These are phyloP conservation scores for Perizoma flavofasciatum DNA, from an alignment of 2,888 invertebrate species.

Conservation along the genomic window DNA sequence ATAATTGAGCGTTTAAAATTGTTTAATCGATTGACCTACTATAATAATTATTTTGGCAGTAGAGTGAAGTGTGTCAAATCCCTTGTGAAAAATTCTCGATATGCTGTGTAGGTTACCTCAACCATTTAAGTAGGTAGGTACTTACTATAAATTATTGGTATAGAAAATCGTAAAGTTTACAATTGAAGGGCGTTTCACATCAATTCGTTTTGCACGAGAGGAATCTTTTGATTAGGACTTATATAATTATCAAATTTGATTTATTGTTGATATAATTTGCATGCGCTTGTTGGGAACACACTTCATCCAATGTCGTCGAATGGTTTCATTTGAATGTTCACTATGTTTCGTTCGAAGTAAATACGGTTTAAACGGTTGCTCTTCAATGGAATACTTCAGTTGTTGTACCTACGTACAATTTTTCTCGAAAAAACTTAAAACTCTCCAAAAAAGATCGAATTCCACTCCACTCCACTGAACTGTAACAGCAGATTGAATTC, in stretches of 20 bases:
- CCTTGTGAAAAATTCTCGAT: conserved; percentile 6
- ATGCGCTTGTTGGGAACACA: no score
- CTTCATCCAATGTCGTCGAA: no score
- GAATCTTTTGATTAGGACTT: no score
- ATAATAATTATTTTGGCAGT: neutral
- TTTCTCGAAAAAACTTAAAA: no score
- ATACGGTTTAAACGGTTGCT: no score
- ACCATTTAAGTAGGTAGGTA: neutral
- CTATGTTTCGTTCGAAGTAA: no score
- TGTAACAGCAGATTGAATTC: conserved; percentile 15
- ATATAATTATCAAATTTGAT: no score
- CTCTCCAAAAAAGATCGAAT: neutral
- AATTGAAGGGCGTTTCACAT: conserved; percentile 1
- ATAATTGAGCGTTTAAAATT: conserved; percentile 18
- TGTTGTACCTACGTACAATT: no score
- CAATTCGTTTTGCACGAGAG: no score
- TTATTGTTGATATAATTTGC: no score
- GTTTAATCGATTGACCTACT: conserved; percentile 3
- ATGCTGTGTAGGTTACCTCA: conserved; percentile 7
- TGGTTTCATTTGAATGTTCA: no score
- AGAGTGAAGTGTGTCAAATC: conserved; percentile 10
- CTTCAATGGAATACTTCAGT: no score
- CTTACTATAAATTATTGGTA: conserved; percentile 5
- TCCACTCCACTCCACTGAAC: conserved; percentile 8
- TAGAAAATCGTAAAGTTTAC: neutral